Conservation (phyloP, 2,888 invertebrate species). For the Chrysodeixis includens region DNA sequence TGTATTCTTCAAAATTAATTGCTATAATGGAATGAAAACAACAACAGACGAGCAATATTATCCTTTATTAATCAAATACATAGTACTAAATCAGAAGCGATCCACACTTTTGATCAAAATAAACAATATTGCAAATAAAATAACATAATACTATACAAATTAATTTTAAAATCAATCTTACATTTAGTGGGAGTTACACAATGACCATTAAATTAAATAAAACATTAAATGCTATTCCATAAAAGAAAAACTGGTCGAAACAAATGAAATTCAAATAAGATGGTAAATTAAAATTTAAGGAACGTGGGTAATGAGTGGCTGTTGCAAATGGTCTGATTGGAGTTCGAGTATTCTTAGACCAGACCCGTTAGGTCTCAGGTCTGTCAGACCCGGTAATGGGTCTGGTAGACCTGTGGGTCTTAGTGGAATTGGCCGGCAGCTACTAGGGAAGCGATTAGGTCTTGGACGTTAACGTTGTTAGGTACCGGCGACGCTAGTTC, state of each 20-base stretch:
- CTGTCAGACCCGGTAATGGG: background rate
- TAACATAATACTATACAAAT: slow-evolving; percentile 30
- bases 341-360: background rate
- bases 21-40: slow-evolving; percentile 22
- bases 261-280: background rate
- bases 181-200: slow-evolving; percentile 60
- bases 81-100: slow-evolving; percentile 49
- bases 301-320: background rate
- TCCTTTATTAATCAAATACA: slow-evolving; percentile 65
- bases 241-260: background rate
- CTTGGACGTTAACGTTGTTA: slow-evolving; percentile 65
- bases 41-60: slow-evolving; percentile 60
- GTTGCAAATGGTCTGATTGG: background rate
- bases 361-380: background rate
- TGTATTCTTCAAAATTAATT: background rate
- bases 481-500: slow-evolving; percentile 77
- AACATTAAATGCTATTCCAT: background rate
- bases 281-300: background rate
- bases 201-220: slow-evolving; percentile 16
- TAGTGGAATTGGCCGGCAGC: slow-evolving; percentile 49
- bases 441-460: slow-evolving; percentile 67
- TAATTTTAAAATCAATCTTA: slow-evolving; percentile 38
- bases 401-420: slow-evolving; percentile 20
- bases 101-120: slow-evolving; percentile 45
- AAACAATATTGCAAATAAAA: slow-evolving; percentile 32